Evolutionary conservation across 2,888 invertebrate species (phyloP).

Genomic region (Bombyx huttoni): DNA sequence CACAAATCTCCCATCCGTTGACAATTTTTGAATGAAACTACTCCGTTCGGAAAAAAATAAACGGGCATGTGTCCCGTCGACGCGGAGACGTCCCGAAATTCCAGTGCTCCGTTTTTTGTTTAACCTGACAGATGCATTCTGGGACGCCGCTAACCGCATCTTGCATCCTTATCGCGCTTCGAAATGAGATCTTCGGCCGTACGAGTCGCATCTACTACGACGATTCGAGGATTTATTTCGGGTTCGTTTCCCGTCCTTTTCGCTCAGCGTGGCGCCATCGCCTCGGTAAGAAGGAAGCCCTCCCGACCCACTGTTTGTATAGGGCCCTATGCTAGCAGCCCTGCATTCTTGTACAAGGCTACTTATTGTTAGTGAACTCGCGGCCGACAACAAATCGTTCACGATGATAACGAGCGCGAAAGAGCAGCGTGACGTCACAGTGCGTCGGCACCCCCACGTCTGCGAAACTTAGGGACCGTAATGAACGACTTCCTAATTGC

Average conservation of each 20-base stretch:
- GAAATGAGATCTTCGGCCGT: conserved; percentile 50
- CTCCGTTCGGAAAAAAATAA: conserved; percentile 51
- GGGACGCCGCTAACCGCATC: conserved; percentile 66
- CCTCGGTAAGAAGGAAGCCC: conserved; percentile 37
- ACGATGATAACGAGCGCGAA: conserved; percentile 35
- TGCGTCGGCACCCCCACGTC: conserved; percentile 66
- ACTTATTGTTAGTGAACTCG: conserved; percentile 36
- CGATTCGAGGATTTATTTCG: conserved; percentile 62
- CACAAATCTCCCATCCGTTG: conserved; percentile 64
- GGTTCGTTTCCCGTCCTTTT: conserved; percentile 57
- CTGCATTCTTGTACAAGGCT: conserved; percentile 52
- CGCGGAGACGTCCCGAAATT: conserved; percentile 65
- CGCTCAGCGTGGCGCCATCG: conserved; percentile 56
- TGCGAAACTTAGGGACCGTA: conserved; percentile 72
- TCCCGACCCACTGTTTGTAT: conserved; percentile 55
- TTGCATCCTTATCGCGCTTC: conserved; percentile 61
- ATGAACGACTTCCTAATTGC: conserved; percentile 73
- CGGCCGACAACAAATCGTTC: neutral
- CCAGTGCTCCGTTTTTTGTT: conserved; percentile 60
- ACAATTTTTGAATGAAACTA: conserved; percentile 69
- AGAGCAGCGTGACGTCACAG: conserved; percentile 50
- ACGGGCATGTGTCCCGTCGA: conserved; percentile 55
- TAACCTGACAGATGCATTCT: conserved; percentile 69
- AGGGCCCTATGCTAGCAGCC: conserved; percentile 26
- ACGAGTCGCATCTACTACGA: conserved; percentile 37